Evolutionary conservation across 2,113 vertebrate species (phyloP).

Genomic region (Oreocharis arfaki): DNA sequence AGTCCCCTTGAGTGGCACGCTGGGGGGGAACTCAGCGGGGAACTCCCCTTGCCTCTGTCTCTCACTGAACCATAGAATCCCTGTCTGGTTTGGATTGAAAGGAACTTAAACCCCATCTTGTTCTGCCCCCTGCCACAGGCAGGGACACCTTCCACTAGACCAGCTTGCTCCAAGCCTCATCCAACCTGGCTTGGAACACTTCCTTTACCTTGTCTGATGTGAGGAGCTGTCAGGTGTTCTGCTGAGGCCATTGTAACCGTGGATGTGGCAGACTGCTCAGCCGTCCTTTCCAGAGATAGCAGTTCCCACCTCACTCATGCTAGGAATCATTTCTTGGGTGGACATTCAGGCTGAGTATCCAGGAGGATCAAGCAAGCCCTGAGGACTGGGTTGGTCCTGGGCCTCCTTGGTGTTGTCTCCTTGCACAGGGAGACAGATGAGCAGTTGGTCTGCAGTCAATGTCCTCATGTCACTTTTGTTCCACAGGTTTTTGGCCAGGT

Average conservation of each 20-base stretch:
- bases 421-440: background rate
- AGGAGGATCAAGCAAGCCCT: background rate
- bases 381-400: background rate
- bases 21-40: too few relatives aligned
- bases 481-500: background rate
- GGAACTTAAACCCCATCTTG: background rate
- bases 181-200: background rate
- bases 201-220: background rate
- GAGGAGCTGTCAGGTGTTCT: background rate
- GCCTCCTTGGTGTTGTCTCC: background rate
- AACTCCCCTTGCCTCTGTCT: too few relatives aligned
- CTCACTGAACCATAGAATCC: background rate
- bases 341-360: background rate
- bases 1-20: too few relatives aligned
- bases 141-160: background rate
- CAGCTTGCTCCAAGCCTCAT: background rate
- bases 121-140: background rate
- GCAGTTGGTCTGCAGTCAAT: rapidly evolving
- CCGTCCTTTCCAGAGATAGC: background rate
- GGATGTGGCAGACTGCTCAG: background rate
- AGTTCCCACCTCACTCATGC: background rate
- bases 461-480: background rate
- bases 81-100: background rate
- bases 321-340: background rate
- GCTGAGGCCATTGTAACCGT: background rate